Conservation (phyloP, 2,888 invertebrate species). For the Xestoiulus laeticollis region DNA sequence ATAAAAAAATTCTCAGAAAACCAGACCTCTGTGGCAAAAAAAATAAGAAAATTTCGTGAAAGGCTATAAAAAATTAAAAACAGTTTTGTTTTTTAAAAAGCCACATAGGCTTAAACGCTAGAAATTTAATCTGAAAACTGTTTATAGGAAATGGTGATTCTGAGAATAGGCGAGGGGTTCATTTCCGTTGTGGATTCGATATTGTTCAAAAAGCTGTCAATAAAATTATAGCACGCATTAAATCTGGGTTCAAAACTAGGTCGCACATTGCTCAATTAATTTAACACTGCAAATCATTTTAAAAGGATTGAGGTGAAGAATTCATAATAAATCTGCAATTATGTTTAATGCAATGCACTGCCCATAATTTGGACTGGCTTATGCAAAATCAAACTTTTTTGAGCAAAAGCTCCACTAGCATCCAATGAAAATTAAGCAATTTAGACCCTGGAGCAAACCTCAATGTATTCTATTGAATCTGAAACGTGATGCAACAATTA, state of each 20-base stretch:
- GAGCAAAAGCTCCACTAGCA: too few species aligned
- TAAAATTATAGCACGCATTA: constrained; percentile 23
- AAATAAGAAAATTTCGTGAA: not conserved
- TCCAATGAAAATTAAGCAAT: too few species aligned
- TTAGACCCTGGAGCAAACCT: too few species aligned
- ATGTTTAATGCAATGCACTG: not conserved
- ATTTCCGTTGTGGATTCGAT: constrained; percentile 25
- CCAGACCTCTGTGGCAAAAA: constrained; percentile 2
- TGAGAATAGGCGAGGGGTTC: not conserved
- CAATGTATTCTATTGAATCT: too few species aligned
- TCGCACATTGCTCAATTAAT: constrained; percentile 6
- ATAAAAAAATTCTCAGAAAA: constrained; percentile 20
- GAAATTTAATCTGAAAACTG: constrained; percentile 43
- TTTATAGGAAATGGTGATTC: constrained; percentile 6
- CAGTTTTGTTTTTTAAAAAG: constrained; percentile 14
- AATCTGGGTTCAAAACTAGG: constrained; percentile 5
- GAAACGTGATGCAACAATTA: not conserved
- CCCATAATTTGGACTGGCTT: not conserved
- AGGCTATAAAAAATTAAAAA: constrained; percentile 24
- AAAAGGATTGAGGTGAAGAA: too few species aligned
- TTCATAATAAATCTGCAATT: not conserved
- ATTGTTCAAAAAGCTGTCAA: constrained; percentile 32
- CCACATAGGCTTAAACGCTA: not conserved
- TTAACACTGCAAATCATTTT: not conserved
- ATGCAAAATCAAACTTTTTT: not conserved